Evolutionary conservation across 2,888 invertebrate genomes (phyloP).

Genomic region (Diploptera punctata): DNA sequence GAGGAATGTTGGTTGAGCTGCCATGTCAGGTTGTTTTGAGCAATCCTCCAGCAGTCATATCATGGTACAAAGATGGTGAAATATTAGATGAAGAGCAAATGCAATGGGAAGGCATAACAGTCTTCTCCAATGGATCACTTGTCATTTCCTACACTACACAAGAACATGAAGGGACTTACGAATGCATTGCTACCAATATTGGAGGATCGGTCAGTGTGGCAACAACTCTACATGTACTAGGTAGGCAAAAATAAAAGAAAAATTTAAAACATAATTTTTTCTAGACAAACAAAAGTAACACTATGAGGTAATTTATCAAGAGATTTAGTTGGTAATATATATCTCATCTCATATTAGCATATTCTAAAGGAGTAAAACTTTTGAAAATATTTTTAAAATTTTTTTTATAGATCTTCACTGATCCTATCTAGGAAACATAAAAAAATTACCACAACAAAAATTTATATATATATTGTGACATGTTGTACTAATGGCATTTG

Average conservation of each 20-base stretch:
- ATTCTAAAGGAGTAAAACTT: no score
- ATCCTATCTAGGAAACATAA: no score
- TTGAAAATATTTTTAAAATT: no score
- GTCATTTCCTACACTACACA: constrained; percentile 28
- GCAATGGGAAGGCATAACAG: constrained; percentile 34
- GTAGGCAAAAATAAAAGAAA: constrained; percentile 54
- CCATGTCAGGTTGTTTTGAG: constrained; percentile 43
- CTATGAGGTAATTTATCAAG: no score
- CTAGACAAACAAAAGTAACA: no score
- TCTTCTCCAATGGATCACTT: constrained; percentile 32
- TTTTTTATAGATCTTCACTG: no score
- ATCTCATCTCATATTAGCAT: no score
- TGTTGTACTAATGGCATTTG: no score
- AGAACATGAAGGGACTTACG: constrained; percentile 52
- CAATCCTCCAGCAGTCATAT: constrained; percentile 49
- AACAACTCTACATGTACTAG: constrained; percentile 56
- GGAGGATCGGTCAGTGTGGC: constrained; percentile 56
- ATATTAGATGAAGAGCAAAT: constrained; percentile 32
- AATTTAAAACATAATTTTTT: no score
- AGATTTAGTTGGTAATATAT: no score
- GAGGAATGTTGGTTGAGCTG: constrained; percentile 45
- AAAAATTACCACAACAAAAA: no score
- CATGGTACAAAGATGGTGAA: constrained; percentile 49
- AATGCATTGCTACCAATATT: constrained; percentile 55
- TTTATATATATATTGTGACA: no score